Evolutionary conservation across 2,113 vertebrate genomes (phyloP).

Genomic region (Nibea coibor): DNA sequence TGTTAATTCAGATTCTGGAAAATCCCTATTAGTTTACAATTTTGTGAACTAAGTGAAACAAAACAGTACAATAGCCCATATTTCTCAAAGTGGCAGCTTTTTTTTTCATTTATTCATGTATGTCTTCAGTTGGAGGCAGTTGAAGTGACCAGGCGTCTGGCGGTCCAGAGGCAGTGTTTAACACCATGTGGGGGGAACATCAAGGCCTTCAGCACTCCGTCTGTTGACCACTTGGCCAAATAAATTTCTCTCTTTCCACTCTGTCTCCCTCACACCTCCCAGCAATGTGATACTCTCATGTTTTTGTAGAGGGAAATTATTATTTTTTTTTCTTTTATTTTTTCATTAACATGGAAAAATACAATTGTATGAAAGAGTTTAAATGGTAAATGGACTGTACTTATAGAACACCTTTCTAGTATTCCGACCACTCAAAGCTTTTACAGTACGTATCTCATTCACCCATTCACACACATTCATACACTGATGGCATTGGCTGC

Average conservation of each 20-base stretch:
- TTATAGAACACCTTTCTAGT: too few species aligned
- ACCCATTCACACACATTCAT: too few species aligned
- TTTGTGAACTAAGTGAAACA: conserved; percentile 5
- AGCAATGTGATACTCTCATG: conserved; percentile 68
- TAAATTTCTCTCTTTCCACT: conserved; percentile 23
- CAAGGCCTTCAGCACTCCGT: conserved; percentile 76
- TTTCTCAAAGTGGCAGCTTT: conserved; percentile 18
- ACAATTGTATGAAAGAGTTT: not conserved
- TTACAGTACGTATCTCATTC: too few species aligned
- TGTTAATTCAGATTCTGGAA: not conserved
- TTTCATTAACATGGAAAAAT: not conserved
- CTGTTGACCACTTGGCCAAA: conserved; percentile 76
- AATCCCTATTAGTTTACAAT: not conserved
- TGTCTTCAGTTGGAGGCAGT: conserved; percentile 53
- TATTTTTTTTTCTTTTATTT: not conserved
- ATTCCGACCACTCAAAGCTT: too few species aligned
- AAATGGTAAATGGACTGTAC: too few species aligned
- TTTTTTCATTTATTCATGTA: conserved; percentile 16
- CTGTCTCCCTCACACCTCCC: conserved; percentile 68
- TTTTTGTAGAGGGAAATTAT: conserved; percentile 25
- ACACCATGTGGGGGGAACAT: conserved; percentile 65
- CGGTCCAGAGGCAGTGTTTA: conserved; percentile 59
- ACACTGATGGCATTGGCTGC: too few species aligned
- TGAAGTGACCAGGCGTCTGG: conserved; percentile 72
- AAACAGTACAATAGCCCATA: conserved; percentile 20